These are phyloP conservation scores for Tinea semifulvella DNA, from an alignment of 2,888 invertebrate species.

Conservation along the genomic window DNA sequence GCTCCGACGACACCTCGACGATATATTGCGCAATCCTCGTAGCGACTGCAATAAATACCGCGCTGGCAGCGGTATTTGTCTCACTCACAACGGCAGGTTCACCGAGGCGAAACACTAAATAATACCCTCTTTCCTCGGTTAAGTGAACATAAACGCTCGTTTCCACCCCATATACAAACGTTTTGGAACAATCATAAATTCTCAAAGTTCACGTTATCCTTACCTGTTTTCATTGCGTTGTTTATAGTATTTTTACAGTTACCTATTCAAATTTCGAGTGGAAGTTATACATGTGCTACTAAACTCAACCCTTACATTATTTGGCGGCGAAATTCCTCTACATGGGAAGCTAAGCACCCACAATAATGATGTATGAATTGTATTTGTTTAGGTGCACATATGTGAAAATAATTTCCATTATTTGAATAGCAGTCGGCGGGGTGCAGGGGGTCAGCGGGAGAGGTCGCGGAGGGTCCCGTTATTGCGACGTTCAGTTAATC, in stretches of 20 bases:
- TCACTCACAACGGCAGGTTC: slow-evolving; percentile 64
- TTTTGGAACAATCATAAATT: slow-evolving; percentile 66
- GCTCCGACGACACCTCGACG: slow-evolving; percentile 57
- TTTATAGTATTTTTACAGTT: slow-evolving; percentile 8
- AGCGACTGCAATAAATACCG: slow-evolving; percentile 64
- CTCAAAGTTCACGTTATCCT: slow-evolving; percentile 40
- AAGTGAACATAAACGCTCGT: slow-evolving; percentile 67
- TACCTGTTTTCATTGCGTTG: slow-evolving; percentile 12
- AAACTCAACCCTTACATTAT: not conserved
- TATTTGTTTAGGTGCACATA: slow-evolving; percentile 65
- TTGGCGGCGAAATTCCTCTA: slow-evolving; percentile 37
- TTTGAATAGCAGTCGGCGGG: slow-evolving; percentile 53
- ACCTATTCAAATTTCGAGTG: slow-evolving; percentile 7
- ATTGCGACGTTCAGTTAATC: slow-evolving; percentile 61
- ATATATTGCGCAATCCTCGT: slow-evolving; percentile 66
- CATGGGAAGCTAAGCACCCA: slow-evolving; percentile 35
- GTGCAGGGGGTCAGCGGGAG: slow-evolving; percentile 20
- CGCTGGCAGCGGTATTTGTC: slow-evolving; percentile 58
- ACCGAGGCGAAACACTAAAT: slow-evolving; percentile 65
- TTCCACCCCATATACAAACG: slow-evolving; percentile 66
- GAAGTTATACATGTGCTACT: not conserved
- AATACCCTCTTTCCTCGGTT: slow-evolving; percentile 67
- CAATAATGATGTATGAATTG: slow-evolving; percentile 58
- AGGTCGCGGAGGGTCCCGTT: slow-evolving; percentile 49
- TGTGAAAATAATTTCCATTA: slow-evolving; percentile 66